Percentiles rank a stretch among this genome's conserved stretches.
These are phyloP conservation scores for Amazona vittata DNA, from an alignment of 2,113 vertebrate species.

Conservation along the genomic window DNA sequence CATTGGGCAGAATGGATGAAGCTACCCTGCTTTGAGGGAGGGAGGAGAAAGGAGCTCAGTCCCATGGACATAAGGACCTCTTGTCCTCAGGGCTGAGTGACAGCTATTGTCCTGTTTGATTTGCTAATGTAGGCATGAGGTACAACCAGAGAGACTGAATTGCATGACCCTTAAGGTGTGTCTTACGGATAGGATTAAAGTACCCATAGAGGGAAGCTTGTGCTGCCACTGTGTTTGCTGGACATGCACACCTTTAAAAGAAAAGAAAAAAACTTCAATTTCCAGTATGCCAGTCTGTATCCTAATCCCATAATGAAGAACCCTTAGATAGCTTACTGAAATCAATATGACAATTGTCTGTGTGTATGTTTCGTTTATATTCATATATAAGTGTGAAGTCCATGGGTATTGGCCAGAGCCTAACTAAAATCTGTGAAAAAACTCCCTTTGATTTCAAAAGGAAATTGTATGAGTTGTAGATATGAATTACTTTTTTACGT, in stretches of 20 bases:
- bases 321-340: neutral
- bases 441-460: neutral
- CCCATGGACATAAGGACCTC: neutral
- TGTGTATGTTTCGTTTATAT: neutral
- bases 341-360: neutral
- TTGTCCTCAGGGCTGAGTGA: neutral
- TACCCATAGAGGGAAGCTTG: neutral
- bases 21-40: neutral
- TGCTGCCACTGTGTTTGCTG: neutral
- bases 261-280: neutral
- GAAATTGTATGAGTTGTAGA: neutral
- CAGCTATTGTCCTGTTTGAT: neutral
- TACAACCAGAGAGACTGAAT: neutral
- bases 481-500: neutral
- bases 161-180: neutral
- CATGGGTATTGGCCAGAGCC: neutral
- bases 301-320: neutral
- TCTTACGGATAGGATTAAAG: neutral
- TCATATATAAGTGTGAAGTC: neutral
- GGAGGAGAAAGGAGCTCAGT: neutral
- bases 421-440: neutral
- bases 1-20: neutral
- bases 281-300: neutral
- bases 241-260: neutral
- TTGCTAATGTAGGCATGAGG: neutral